phyloP scores from a whole-genome alignment of 1,140 invertebrate species.

The Melipona quadrifasciata region DNA sequence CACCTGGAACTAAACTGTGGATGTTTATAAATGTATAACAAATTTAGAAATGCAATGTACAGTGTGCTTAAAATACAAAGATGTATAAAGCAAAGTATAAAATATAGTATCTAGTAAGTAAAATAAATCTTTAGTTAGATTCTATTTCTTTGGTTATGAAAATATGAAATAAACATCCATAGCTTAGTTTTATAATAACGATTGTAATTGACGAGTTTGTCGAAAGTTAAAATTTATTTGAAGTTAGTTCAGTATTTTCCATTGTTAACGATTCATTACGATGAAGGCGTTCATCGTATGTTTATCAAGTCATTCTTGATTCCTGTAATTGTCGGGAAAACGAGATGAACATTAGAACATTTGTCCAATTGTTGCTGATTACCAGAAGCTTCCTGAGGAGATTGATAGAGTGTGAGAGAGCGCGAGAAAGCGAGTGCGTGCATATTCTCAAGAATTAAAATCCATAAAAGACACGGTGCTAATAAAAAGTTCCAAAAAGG shows the following conservation, averaged over 20 bases:
- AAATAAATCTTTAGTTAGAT: not conserved
- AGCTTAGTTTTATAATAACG: not conserved
- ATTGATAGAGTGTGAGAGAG: not conserved
- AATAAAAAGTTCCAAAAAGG: conserved; percentile 76
- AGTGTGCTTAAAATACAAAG: not conserved
- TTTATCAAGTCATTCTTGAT: not conserved
- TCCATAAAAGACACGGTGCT: conserved; percentile 76
- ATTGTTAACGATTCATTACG: not conserved
- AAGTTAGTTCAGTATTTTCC: not conserved
- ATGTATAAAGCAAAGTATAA: not conserved
- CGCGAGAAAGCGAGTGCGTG: not conserved
- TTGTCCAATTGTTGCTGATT: conserved; percentile 18
- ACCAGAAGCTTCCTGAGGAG: conserved; percentile 42
- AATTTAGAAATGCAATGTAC: not conserved
- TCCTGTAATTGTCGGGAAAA: not conserved
- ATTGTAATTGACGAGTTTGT: not conserved
- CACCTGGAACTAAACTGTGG: not conserved
- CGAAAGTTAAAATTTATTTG: not conserved
- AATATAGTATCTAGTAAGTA: not conserved
- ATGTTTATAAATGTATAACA: not conserved
- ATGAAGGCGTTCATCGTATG: not conserved
- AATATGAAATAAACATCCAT: not conserved
- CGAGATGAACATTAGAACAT: not conserved
- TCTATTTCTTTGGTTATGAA: not conserved
- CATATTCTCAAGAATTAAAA: conserved; percentile 55